Evolutionary conservation across 2,888 invertebrate genomes (phyloP), one percentile per base, ranked within the genome.

Genomic region (Sicus ferrugineus): DNA sequence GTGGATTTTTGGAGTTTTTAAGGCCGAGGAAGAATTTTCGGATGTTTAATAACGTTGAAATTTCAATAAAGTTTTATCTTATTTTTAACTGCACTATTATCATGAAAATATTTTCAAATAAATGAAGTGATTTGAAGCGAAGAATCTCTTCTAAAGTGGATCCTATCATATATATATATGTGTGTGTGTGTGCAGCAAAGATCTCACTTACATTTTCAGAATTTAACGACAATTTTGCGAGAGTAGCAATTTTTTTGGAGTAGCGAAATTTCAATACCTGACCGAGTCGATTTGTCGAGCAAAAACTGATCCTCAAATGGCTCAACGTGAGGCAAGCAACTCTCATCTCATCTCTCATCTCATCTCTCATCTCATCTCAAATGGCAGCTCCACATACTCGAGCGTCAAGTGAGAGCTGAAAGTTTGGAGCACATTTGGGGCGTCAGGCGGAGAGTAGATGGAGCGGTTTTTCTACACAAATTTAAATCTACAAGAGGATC

Each of bases 231-330:
- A 63, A 63, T 30, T n/a, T 48, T 28, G 48, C 46, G 28, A 1
- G 19, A 5, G 48, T 14, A 14, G 26, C n/a, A n/a, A n/a, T n/a
- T n/a, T n/a, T n/a, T n/a, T n/a, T n/a, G n/a, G n/a, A n/a, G n/a
- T n/a, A n/a, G n/a, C n/a, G n/a, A n/a, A n/a, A n/a, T n/a, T n/a
- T n/a, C n/a, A n/a, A n/a, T n/a, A n/a, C n/a, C 54, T 54, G 42
- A 56, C 34, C 38, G 19, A 54, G 19, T 38, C 38, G 46, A 46
- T n/a, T n/a, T n/a, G n/a, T 46, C 46, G n/a, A 19, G n/a, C 46
- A 52, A 11, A 54, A 28, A 56, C 31, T 67, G 67, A 67, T 70
- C 67, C 50, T 59, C 63, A 56, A 70, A 67, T 67, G 67, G 42
- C 58, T 46, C 28, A 56, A 56, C 46, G 54, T 26, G 56, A 19